Conservation (phyloP, 2,113 vertebrate species). For the Cynocephalus volans region DNA sequence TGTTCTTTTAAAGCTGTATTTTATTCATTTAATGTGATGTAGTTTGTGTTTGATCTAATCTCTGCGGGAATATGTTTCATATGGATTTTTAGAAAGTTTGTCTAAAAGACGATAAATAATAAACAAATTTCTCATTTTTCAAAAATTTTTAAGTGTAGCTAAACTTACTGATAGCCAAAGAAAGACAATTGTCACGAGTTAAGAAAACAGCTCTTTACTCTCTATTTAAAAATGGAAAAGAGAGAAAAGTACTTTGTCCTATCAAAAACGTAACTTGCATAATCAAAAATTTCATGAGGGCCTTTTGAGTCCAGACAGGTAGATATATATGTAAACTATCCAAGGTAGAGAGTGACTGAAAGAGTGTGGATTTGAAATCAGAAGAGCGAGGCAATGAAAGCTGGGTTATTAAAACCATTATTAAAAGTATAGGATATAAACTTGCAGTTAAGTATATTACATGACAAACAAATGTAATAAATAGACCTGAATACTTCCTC, state of each 20-base stretch:
- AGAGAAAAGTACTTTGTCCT: neutral
- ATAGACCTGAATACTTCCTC: neutral
- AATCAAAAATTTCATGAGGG: neutral
- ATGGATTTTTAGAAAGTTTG: conserved; percentile 28
- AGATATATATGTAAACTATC: neutral
- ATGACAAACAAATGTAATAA: neutral
- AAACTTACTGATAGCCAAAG: neutral
- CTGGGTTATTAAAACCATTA: neutral
- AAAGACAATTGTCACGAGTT: conserved; percentile 6
- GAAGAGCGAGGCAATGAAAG: neutral
- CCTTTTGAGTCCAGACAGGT: neutral
- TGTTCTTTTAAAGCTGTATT: neutral
- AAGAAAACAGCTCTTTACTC: neutral
- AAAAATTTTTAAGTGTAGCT: neutral
- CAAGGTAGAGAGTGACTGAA: neutral
- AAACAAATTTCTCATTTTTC: neutral
- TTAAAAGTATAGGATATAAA: neutral
- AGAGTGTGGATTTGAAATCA: neutral
- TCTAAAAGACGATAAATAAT: conserved; percentile 51
- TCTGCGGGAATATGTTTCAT: conserved; percentile 40
- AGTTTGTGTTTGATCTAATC: conserved; percentile 43
- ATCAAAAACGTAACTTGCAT: neutral
- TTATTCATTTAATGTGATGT: conserved; percentile 43
- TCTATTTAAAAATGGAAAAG: conserved; percentile 63
- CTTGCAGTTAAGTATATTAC: neutral